Conservation (phyloP, 2,888 invertebrate species). For the Parelbella ahira region DNA sequence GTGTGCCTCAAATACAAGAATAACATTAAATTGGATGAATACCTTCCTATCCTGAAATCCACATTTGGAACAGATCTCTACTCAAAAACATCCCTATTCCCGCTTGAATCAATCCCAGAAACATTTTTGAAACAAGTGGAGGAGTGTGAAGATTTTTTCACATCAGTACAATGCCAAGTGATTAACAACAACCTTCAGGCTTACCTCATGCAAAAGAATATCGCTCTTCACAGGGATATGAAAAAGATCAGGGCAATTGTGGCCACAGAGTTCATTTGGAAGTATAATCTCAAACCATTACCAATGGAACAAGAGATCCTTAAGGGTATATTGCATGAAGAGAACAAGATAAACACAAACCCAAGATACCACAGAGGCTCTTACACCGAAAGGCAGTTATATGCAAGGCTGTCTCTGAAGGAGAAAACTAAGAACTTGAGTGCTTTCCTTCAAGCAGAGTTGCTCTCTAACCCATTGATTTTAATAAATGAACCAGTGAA, state of each 20-base stretch:
- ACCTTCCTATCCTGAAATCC: conserved; percentile 61
- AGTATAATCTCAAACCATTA: conserved; percentile 80
- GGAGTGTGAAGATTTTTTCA: conserved; percentile 83
- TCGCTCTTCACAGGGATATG: conserved; percentile 56
- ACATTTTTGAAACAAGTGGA: conserved; percentile 84
- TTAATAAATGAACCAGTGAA: conserved; percentile 52
- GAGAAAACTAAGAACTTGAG: conserved; percentile 71
- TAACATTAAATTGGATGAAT: conserved; percentile 50
- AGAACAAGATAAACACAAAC: conserved; percentile 67
- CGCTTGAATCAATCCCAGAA: conserved; percentile 78
- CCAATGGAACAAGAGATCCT: conserved; percentile 68
- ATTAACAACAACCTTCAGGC: conserved; percentile 84
- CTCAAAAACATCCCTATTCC: conserved; percentile 78
- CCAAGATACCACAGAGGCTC: conserved; percentile 78
- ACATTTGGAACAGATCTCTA: conserved; percentile 65
- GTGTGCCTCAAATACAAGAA: conserved; percentile 85
- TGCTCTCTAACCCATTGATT: conserved; percentile 60
- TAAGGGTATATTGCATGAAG: conserved; percentile 62
- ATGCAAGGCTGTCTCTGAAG: conserved; percentile 63
- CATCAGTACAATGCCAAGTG: conserved; percentile 83
- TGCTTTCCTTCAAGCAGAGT: conserved; percentile 60
- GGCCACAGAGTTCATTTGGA: conserved; percentile 79
- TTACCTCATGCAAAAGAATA: conserved; percentile 75
- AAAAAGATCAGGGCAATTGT: conserved; percentile 72
- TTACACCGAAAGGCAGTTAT: conserved; percentile 77